These are phyloP conservation scores for Leptopilina clavipes DNA, from an alignment of 1,140 invertebrate genomes.

Conservation along the genomic window DNA sequence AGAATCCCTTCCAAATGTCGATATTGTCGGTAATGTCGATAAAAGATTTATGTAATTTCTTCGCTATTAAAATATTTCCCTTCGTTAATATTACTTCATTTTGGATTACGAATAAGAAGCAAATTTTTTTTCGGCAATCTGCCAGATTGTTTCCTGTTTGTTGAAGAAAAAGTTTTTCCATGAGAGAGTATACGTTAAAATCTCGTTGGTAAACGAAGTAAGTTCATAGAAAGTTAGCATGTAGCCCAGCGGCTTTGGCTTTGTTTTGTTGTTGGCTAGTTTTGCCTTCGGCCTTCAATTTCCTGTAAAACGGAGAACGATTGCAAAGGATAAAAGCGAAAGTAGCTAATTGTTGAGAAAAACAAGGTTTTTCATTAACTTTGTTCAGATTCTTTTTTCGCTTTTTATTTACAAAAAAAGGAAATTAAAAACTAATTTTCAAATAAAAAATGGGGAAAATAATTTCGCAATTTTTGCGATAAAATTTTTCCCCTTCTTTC, in stretches of 20 bases:
- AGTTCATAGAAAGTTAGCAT: slow-evolving; percentile 23
- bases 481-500: too few relatives aligned
- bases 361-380: background rate
- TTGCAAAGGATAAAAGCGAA: slow-evolving; percentile 15
- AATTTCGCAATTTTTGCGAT: too few relatives aligned
- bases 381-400: background rate
- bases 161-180: background rate
- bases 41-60: too few relatives aligned
- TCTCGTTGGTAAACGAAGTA: slow-evolving; percentile 8
- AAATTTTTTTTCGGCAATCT: slow-evolving; percentile 2
- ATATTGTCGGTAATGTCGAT: too few relatives aligned
- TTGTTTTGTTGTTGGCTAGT: slow-evolving; percentile 14
- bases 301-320: background rate
- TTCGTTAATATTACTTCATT: too few relatives aligned
- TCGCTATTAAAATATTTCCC: too few relatives aligned
- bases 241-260: slow-evolving; percentile 5
- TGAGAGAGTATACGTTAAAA: background rate
- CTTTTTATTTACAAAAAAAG: too few relatives aligned
- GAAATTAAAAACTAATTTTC: too few relatives aligned
- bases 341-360: background rate
- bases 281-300: slow-evolving; percentile 22
- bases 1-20: too few relatives aligned
- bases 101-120: too few relatives aligned
- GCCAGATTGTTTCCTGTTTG: slow-evolving; percentile 9
- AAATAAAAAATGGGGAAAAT: too few relatives aligned